Percentiles rank a stretch among this genome's conserved stretches.
Evolutionary conservation across 1,140 invertebrate species (phyloP).

Genomic region (Nebria ingens): DNA sequence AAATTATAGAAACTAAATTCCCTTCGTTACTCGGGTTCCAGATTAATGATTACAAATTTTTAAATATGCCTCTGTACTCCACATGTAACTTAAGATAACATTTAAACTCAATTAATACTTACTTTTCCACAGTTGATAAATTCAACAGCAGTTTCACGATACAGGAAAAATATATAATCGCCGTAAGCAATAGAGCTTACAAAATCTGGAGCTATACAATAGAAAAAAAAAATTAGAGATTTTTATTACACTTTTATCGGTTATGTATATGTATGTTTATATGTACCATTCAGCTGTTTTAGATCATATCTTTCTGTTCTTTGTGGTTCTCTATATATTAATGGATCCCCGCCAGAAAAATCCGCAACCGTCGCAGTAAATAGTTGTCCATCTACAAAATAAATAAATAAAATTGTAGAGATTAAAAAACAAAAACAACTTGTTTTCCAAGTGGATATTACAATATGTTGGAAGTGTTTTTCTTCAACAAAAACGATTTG

Average conservation of each 20-base stretch:
- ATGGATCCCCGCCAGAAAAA: constrained; percentile 81
- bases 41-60: no score
- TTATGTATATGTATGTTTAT: not conserved
- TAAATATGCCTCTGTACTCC: no score
- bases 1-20: no score
- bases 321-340: constrained; percentile 80
- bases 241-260: not conserved
- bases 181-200: constrained; percentile 86
- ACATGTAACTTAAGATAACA: no score
- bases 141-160: constrained; percentile 89
- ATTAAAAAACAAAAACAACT: no score
- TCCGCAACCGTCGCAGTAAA: constrained; percentile 94
- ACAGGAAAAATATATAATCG: constrained; percentile 96
- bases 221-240: not conserved
- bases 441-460: no score
- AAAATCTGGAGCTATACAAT: constrained; percentile 72
- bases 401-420: no score
- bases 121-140: constrained; percentile 94
- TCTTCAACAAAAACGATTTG: no score
- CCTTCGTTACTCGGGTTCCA: no score
- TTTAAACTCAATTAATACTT: no score
- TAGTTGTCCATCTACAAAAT: constrained; percentile 57
- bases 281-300: constrained; percentile 61
- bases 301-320: constrained; percentile 76
- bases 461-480: no score